These are phyloP conservation scores for Rafetus swinhoei DNA, from an alignment of 2,113 vertebrate species.

Conservation along the genomic window DNA sequence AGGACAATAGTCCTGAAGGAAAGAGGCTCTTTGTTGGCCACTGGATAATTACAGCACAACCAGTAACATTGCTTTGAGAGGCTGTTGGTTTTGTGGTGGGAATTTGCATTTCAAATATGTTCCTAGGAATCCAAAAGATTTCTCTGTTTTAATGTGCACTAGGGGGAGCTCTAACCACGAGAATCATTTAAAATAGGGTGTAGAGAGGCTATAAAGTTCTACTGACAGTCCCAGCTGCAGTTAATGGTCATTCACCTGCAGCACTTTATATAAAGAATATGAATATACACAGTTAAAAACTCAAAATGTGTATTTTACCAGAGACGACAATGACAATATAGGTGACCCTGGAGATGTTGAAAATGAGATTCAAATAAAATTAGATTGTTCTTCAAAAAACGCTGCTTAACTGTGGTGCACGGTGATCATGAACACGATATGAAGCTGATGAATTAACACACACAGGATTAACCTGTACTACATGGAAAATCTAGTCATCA, in stretches of 20 bases:
- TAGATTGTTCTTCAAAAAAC: neutral
- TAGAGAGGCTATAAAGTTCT: neutral
- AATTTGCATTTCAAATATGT: neutral
- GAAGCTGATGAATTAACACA: neutral
- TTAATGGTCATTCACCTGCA: neutral
- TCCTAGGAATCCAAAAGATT: neutral
- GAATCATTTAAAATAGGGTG: neutral
- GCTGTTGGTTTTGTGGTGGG: neutral
- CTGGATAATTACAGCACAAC: neutral
- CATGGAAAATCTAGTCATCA: neutral
- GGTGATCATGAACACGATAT: neutral
- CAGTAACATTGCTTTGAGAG: neutral
- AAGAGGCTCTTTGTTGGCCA: too few species aligned
- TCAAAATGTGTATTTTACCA: neutral
- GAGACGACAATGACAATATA: neutral
- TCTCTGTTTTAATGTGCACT: constrained; percentile 45
- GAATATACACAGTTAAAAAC: neutral
- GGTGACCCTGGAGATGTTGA: neutral
- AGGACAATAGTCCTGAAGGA: neutral
- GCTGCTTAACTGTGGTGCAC: neutral
- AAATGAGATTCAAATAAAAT: neutral
- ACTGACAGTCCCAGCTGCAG: too few species aligned
- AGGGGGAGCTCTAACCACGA: constrained; percentile 73
- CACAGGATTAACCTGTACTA: neutral
- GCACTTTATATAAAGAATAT: neutral